Evolutionary conservation across 1,140 invertebrate species (phyloP), one percentile per base, ranked within the genome.

Genomic region (Trachelipus rathkii): DNA sequence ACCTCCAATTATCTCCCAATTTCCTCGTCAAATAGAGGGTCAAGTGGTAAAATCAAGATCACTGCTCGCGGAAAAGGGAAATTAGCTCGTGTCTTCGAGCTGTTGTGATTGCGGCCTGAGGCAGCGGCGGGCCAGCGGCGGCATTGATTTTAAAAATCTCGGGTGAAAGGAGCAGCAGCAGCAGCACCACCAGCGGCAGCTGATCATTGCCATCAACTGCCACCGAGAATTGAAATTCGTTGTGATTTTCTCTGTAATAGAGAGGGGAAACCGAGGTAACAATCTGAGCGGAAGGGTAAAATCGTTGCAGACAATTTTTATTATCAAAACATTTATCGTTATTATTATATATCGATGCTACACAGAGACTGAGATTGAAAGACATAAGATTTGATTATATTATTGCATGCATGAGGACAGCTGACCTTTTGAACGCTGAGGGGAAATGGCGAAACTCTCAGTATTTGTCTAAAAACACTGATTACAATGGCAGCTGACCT

Each of bases 21-120:
- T 60, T 15, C 50, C 50, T 60, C 50, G 50, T 60, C 50, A 60
- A 19, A 15, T 60, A 13, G 50, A 60, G 50, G 50, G 50, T 60
- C 50, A 60, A 60, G 50, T 60, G 50, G 50, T 13, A 60, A 60
- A 60, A 60, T 60, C 50, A 60, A 60, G 50, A 60, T 60, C 50
- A 4, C 8, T 60, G 50, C 11, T 60, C 50, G 50, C 19, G 11
- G 50, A 60, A 60, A 15, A 60, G 50, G 33, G 33, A 13, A 60
- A 60, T 60, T 60, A 19, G 50, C 11, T 60, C 50, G 11, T 60
- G 50, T 60, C 50, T 60, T 60, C 50, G 50, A 60, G 50, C 50
- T 60, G 50, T 60, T 60, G 50, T 60, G 50, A 60, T 60, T 60
- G 50, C 50, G 50, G 50, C 11, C 50, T 60, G 19, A 19, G 50